Conservation (phyloP, 1,140 invertebrate species). For the Diprion similis region DNA sequence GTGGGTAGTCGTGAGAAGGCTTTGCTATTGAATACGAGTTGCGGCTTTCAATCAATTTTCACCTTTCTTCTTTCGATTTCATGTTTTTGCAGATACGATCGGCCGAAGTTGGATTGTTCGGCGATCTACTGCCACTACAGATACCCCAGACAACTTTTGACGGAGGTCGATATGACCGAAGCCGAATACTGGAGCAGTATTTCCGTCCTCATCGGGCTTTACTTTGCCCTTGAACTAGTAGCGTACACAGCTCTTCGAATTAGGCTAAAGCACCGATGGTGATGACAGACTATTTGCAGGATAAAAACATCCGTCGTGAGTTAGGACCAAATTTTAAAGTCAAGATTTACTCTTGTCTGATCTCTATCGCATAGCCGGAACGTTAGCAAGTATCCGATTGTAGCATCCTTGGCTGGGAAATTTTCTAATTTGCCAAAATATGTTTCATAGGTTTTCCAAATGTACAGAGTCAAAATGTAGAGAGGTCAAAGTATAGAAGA, state of each 20-base stretch:
- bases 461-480: too few species aligned
- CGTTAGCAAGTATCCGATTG: too few species aligned
- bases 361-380: too few species aligned
- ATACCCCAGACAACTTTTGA: conserved; percentile 73
- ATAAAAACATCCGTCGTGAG: too few species aligned
- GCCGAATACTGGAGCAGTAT: conserved; percentile 72
- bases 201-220: conserved; percentile 66
- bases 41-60: too few species aligned
- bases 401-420: too few species aligned
- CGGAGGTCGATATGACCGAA: conserved; percentile 76
- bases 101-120: conserved; percentile 70
- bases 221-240: conserved; percentile 67
- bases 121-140: conserved; percentile 73
- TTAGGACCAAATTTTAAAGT: too few species aligned
- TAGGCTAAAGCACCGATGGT: conserved; percentile 65
- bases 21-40: too few species aligned
- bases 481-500: too few species aligned
- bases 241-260: conserved; percentile 74
- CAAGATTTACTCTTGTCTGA: too few species aligned
- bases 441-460: too few species aligned
- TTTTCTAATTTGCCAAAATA: too few species aligned
- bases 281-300: not conserved
- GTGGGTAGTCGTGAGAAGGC: conserved; percentile 27
- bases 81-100: conserved; percentile 71
- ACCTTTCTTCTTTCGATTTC: conserved; percentile 27